Evolutionary conservation across 2,888 invertebrate species (phyloP), one percentile per base, ranked within the genome.

Genomic region (Limnephilus marmoratus): DNA sequence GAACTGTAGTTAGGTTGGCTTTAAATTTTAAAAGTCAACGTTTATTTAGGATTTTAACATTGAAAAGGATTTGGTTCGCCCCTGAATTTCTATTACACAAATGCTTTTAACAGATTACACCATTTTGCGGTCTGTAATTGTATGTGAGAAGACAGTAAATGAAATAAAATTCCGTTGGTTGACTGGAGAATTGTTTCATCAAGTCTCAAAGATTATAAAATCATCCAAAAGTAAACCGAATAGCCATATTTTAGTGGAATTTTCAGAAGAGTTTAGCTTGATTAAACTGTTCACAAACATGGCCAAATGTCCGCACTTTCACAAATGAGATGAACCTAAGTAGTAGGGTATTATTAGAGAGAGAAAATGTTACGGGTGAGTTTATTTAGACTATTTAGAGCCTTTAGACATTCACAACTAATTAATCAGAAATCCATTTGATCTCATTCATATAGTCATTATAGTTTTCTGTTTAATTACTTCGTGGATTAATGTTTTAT

Each of bases 51-150:
- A 68, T 68, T 68, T n/a, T 24, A 68, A n/a, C n/a, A 68, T 68
- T 68, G 4, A 68, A 68, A 24, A 24, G 24, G 68, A 9, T n/a
- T 68, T n/a, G 68, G 68, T 24, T 68, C 68, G 24, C 68, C 68
- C 68, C 68, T 68, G n/a, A 68, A 68, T 24, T n/a, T 68, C 24
- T 24, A n/a, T n/a, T n/a, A 68, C 7, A 68, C 24, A n/a, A 68
- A 68, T 34, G 34, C 83, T 83, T 83, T 83, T n/a, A 83, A 18
- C 34, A 83, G 83, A 83, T 37, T 83, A 83, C 24, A 37, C 34
- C 24, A 83, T 24, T 83, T 41, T 37, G 83, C n/a, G 37, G 37
- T 37, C 37, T 83, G 83, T 37, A 15, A 34, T 83, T 83, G 83
- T 83, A 24, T 83, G 83, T 24, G 24, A 37, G 83, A 41, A 7